Conservation (phyloP, 2,888 invertebrate genomes). For the Dermolepida albohirtum region DNA sequence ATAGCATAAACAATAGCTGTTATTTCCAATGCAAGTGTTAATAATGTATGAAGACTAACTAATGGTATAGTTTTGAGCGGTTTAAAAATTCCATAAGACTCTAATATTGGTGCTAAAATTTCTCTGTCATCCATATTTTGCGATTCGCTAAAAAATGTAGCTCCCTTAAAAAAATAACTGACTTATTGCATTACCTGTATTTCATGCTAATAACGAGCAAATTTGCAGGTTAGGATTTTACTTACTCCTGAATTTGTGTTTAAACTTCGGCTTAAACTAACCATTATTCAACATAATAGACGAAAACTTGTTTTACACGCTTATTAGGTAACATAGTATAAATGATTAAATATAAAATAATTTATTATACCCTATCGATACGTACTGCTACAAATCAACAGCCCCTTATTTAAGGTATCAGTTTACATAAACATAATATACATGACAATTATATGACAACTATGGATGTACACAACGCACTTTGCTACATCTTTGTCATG, state of each 20-base stretch:
- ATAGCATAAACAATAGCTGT: slow-evolving; percentile 61
- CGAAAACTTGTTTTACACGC: too few species aligned
- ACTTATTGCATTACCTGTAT: slow-evolving; percentile 14
- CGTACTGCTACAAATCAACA: too few species aligned
- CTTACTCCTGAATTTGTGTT: slow-evolving; percentile 55
- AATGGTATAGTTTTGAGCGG: slow-evolving; percentile 59
- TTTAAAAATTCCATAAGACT: slow-evolving; percentile 62
- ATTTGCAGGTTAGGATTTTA: slow-evolving; percentile 34
- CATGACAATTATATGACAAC: neutral
- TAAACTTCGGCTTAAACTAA: slow-evolving; percentile 54
- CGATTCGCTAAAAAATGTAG: slow-evolving; percentile 64
- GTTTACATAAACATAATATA: neutral
- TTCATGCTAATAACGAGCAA: slow-evolving; percentile 7
- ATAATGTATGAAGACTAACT: slow-evolving; percentile 58
- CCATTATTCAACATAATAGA: slow-evolving; percentile 49
- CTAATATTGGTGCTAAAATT: slow-evolving; percentile 61
- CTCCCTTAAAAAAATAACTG: slow-evolving; percentile 57
- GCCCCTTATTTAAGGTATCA: too few species aligned
- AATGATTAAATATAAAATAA: too few species aligned
- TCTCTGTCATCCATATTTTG: slow-evolving; percentile 62
- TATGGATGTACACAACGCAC: neutral
- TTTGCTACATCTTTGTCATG: neutral
- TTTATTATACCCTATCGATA: too few species aligned
- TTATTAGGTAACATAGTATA: too few species aligned
- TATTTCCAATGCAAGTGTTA: slow-evolving; percentile 59